Evolutionary conservation across 2,888 invertebrate genomes (phyloP).

Genomic region (Melikaiella ostensackeni): DNA sequence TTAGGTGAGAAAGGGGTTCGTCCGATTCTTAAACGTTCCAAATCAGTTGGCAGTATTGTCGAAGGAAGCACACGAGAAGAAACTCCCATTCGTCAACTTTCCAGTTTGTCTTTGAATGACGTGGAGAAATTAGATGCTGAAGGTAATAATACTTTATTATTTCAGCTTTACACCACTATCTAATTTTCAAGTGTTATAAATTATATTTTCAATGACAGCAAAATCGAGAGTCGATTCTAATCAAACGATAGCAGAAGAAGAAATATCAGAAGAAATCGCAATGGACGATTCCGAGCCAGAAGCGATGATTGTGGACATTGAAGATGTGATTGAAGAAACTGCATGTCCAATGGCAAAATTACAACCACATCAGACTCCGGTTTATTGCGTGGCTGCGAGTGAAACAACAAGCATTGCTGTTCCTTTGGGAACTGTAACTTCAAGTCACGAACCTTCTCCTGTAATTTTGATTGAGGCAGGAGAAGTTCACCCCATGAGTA

Average conservation of each 20-base stretch:
- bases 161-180: neutral
- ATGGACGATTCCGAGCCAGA: constrained; percentile 81
- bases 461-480: constrained; percentile 65
- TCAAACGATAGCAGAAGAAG: constrained; percentile 64
- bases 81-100: constrained; percentile 79
- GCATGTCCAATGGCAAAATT: constrained; percentile 85
- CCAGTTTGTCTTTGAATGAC: constrained; percentile 86
- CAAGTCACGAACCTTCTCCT: constrained; percentile 70
- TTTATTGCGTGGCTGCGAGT: constrained; percentile 79
- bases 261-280: constrained; percentile 60
- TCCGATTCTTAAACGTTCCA: constrained; percentile 82
- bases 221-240: constrained; percentile 62
- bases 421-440: constrained; percentile 69
- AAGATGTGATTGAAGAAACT: constrained; percentile 88
- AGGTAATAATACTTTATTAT: constrained; percentile 40
- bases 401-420: constrained; percentile 72
- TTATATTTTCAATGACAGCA: constrained; percentile 54
- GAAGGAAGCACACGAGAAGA: constrained; percentile 77
- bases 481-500: constrained; percentile 51
- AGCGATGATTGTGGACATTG: constrained; percentile 88
- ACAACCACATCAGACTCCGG: constrained; percentile 84
- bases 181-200: neutral
- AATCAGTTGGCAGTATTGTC: constrained; percentile 88
- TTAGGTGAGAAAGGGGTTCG: constrained; percentile 47
- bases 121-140: constrained; percentile 83